Evolutionary conservation across 2,113 vertebrate species (phyloP).

Genomic region (Aegotheles bennettii): DNA sequence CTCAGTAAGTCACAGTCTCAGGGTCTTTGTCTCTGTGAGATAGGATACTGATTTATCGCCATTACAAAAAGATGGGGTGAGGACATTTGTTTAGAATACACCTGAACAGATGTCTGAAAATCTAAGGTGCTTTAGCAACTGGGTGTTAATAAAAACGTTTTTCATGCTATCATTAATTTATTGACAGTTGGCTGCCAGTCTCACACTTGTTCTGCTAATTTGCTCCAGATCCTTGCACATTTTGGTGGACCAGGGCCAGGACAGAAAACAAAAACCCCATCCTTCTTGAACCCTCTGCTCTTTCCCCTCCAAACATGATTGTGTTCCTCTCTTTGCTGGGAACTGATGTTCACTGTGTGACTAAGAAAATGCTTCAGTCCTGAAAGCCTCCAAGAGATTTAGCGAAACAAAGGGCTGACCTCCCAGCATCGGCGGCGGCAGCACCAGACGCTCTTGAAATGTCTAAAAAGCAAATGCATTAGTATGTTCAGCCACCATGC

Average conservation of each 20-base stretch:
- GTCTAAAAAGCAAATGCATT: constrained; percentile 69
- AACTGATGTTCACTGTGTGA: constrained; percentile 28
- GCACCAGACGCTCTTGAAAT: constrained; percentile 16
- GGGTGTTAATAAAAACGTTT: not conserved
- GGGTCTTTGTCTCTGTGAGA: not conserved
- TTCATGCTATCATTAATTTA: not conserved
- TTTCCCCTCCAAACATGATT: not conserved
- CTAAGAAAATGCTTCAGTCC: constrained; percentile 46
- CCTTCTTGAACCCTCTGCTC: not conserved
- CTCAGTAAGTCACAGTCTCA: not conserved
- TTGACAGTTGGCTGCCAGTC: not conserved
- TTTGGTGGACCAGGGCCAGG: constrained; percentile 4
- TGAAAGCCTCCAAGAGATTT: not conserved
- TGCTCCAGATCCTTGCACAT: not conserved
- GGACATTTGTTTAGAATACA: not conserved
- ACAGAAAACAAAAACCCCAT: not conserved
- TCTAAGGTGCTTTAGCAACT: not conserved
- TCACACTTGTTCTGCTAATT: not conserved
- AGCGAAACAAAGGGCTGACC: constrained; percentile 56
- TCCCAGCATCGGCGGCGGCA: constrained; percentile 8
- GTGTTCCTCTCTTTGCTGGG: not conserved
- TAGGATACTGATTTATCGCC: not conserved
- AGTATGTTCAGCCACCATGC: constrained; percentile 71
- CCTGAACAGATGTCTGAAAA: not conserved
- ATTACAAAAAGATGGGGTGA: not conserved